Base-by-base conservation (phyloP, 53 echinoderm and acorn worm genomes). In the Echinometra lucunter region DNA sequence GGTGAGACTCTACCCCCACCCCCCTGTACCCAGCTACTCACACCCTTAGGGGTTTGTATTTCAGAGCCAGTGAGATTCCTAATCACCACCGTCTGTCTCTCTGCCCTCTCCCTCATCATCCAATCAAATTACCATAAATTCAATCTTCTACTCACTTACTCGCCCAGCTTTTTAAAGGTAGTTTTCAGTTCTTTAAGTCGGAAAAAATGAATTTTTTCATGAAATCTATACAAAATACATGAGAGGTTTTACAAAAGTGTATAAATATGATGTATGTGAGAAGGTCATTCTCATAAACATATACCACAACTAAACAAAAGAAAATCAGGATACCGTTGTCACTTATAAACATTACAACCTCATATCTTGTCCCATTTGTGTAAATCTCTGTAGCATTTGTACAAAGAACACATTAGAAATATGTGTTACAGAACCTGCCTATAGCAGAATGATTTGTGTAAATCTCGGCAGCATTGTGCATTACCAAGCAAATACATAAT, bases 101-200 rank as follows among this genome's bases (percentile, higher is more conserved):
- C n/a, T 1, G 90, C 56, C 57, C 88, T n/a, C 88, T 28, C 37
- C 69, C 91, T 45, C 47, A 91, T 45, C 91, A 69, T 58, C 91
- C 91, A 91, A 91, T 91, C 91, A 91, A 91, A 91, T 91, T 91
- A 91, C 91, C 32, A 21, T 91, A 63, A 44, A 91, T 63, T 66
- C 70, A 91, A 91, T 91, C 44, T 66, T 58, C 91, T n/a, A 91
- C 91, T 44, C 91, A 0, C 21, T 89, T 58, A 89, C 89, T 58
- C 37, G 47, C 85, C 21, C 49, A n/a, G 13, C 9, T 49, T n/a
- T n/a, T 85, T 85, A 85, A 85, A 49, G 85, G 85, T 27, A 2
- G 15, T 85, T 23, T 10, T 37, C 9, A 58, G 37, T 90, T 90
- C 37, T 38, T 58, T 17, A 58, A 58, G 11, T 21, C 23, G 63